Percentiles rank a stretch among this genome's conserved stretches.
phyloP scores from a whole-genome alignment of 2,888 invertebrate species.

The Craniophora ligustri region DNA sequence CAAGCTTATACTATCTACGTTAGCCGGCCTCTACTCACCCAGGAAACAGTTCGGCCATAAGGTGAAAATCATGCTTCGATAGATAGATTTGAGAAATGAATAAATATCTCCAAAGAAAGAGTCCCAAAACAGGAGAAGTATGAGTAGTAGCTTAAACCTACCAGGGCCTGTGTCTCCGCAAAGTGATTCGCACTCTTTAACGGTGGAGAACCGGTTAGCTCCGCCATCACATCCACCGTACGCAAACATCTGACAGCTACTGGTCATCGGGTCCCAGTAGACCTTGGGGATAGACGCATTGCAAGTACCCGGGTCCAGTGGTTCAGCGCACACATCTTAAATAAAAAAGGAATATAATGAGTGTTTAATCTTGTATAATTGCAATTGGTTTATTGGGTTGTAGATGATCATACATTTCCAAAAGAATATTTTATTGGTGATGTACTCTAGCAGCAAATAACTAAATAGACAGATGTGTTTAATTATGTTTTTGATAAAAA shows the following conservation, averaged over 20 bases:
- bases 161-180: slow-evolving; percentile 85
- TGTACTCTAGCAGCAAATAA: too few relatives aligned
- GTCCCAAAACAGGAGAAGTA: slow-evolving; percentile 17
- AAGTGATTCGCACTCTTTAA: slow-evolving; percentile 92
- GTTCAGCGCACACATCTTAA: slow-evolving; percentile 92
- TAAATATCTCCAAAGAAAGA: background rate
- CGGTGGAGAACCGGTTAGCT: slow-evolving; percentile 93
- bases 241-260: slow-evolving; percentile 91
- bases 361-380: too few relatives aligned
- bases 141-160: slow-evolving; percentile 39
- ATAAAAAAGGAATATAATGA: background rate
- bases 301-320: slow-evolving; percentile 92
- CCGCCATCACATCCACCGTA: slow-evolving; percentile 96
- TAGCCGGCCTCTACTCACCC: slow-evolving; percentile 27
- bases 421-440: too few relatives aligned
- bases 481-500: too few relatives aligned
- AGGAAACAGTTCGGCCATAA: slow-evolving; percentile 23
- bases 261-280: slow-evolving; percentile 90
- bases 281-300: slow-evolving; percentile 90
- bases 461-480: too few relatives aligned
- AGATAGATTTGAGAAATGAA: too few relatives aligned
- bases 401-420: too few relatives aligned
- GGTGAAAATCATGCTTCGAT: slow-evolving; percentile 27
- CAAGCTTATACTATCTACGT: slow-evolving; percentile 25
- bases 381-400: too few relatives aligned